Evolutionary conservation across 2,888 invertebrate genomes (phyloP).

Genomic region (Nebria salina): DNA sequence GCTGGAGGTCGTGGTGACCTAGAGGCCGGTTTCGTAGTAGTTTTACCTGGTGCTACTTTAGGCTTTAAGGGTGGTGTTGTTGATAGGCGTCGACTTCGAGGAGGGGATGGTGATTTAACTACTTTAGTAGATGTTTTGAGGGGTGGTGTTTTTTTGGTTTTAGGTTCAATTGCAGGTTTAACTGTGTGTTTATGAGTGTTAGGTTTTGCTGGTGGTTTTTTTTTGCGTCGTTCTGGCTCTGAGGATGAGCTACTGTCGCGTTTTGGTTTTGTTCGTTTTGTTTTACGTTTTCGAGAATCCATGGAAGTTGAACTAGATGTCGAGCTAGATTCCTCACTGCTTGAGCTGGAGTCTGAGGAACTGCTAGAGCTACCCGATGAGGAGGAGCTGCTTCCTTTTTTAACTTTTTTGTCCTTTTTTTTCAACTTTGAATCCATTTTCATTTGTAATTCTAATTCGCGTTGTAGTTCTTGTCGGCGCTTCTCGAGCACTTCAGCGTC

Average conservation of each 20-base stretch:
- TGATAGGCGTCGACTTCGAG: conserved; percentile 56
- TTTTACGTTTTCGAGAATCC: conserved; percentile 59
- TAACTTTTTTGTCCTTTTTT: conserved; percentile 73
- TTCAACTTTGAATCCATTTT: conserved; percentile 78
- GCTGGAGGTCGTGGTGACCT: conserved; percentile 58
- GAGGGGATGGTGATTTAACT: conserved; percentile 59
- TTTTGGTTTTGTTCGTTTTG: conserved; percentile 58
- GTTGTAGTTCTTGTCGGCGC: conserved; percentile 77
- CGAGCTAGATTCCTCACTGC: conserved; percentile 73
- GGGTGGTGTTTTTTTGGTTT: conserved; percentile 57
- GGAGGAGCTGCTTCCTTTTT: conserved; percentile 75
- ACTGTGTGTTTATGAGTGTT: conserved; percentile 60
- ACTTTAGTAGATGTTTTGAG: conserved; percentile 55
- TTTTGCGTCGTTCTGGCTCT: conserved; percentile 58
- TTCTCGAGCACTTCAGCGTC: conserved; percentile 83
- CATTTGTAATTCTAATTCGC: conserved; percentile 81
- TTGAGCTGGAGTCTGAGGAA: conserved; percentile 72
- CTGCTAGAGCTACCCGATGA: conserved; percentile 72
- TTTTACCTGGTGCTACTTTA: conserved; percentile 55
- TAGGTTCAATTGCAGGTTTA: conserved; percentile 66
- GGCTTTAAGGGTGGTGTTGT: conserved; percentile 61
- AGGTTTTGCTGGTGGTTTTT: conserved; percentile 60
- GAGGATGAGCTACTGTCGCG: conserved; percentile 52
- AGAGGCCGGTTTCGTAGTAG: conserved; percentile 52
- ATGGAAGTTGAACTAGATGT: conserved; percentile 68